These are phyloP conservation scores for Florisuga fusca DNA, from an alignment of 2,797 vertebrate genomes.

Conservation along the genomic window DNA sequence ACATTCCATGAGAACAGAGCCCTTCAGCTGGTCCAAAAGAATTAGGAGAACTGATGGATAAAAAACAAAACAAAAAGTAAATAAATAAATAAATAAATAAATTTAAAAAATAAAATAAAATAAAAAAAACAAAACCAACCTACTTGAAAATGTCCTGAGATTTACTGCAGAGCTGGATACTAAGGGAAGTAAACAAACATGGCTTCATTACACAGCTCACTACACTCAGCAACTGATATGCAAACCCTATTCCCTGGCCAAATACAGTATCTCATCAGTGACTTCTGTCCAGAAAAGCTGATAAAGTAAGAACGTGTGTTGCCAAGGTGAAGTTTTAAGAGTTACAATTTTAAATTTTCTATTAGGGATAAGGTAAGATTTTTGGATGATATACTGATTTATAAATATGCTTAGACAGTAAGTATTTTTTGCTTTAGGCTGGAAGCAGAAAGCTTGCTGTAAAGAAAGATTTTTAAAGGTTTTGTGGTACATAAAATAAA, in stretches of 20 bases:
- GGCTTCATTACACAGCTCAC: slow-evolving; percentile 70
- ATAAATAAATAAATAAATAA: no score
- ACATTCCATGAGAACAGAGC: neutral
- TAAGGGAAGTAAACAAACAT: slow-evolving; percentile 55
- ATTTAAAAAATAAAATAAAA: neutral
- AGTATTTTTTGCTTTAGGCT: slow-evolving; percentile 44
- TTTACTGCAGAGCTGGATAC: slow-evolving; percentile 37
- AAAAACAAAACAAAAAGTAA: no score
- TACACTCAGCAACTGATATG: slow-evolving; percentile 25
- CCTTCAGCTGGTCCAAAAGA: neutral
- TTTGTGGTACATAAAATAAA: slow-evolving; percentile 65
- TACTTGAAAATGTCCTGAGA: neutral
- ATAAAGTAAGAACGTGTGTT: slow-evolving; percentile 38
- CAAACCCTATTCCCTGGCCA: slow-evolving; percentile 28
- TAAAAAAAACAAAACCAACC: no score
- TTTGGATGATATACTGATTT: slow-evolving; percentile 46
- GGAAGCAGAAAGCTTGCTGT: slow-evolving; percentile 39
- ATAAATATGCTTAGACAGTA: slow-evolving; percentile 58
- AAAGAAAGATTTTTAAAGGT: slow-evolving; percentile 59
- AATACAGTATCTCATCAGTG: slow-evolving; percentile 34
- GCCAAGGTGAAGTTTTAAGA: slow-evolving; percentile 64
- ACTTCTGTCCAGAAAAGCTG: slow-evolving; percentile 54
- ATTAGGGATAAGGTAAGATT: slow-evolving; percentile 56
- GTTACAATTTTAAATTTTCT: slow-evolving; percentile 53
- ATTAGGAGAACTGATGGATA: slow-evolving; percentile 10